These are phyloP conservation scores for Crotalus helleri DNA, from an alignment of 2,113 vertebrate species.

Conservation along the genomic window DNA sequence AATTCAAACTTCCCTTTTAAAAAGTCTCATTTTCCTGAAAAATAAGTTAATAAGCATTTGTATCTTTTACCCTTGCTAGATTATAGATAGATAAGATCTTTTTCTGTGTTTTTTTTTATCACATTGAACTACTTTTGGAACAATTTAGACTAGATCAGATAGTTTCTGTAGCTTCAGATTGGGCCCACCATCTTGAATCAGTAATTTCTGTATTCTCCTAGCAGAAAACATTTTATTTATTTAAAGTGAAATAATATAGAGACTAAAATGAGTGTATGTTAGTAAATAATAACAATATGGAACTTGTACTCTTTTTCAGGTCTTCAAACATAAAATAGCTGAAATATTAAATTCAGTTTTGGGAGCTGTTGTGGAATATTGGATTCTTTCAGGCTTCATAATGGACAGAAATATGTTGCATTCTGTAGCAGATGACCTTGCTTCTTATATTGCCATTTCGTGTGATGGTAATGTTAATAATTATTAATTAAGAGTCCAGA, in stretches of 20 bases:
- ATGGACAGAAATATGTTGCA: slow-evolving; percentile 77
- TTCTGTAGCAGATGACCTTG: slow-evolving; percentile 79
- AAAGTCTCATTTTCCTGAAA: not conserved
- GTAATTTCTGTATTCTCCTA: not conserved
- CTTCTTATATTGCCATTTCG: slow-evolving; percentile 77
- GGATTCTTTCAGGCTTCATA: slow-evolving; percentile 81
- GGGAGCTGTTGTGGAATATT: slow-evolving; percentile 85
- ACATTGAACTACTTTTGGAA: not conserved
- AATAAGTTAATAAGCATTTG: not conserved
- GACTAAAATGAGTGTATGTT: not conserved
- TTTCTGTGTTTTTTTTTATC: not conserved
- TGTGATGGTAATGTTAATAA: slow-evolving; percentile 78
- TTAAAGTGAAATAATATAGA: not conserved
- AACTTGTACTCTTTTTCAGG: slow-evolving; percentile 42
- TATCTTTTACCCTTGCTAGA: not conserved
- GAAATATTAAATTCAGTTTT: slow-evolving; percentile 78
- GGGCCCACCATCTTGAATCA: not conserved
- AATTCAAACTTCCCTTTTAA: not conserved
- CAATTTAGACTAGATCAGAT: not conserved
- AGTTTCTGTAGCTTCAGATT: not conserved
- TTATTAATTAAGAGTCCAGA: not conserved
- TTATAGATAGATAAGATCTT: not conserved
- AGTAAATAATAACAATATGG: not conserved
- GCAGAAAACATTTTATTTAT: not conserved
- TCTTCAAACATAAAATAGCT: slow-evolving; percentile 69